These are phyloP conservation scores for Cyprinella venusta DNA, from an alignment of 2,797 vertebrate genomes.

Conservation along the genomic window DNA sequence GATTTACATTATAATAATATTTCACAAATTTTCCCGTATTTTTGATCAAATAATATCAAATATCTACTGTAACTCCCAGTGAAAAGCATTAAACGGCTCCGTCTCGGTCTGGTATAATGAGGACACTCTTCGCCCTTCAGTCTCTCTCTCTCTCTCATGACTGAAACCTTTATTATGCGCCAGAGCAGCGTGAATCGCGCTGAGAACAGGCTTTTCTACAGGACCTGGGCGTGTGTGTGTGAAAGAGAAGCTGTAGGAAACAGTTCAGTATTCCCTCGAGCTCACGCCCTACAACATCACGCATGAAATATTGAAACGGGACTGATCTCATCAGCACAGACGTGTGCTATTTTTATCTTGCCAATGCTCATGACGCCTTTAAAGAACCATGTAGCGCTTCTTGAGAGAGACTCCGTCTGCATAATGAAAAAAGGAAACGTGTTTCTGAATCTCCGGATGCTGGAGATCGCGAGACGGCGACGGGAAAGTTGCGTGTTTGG, in stretches of 20 bases:
- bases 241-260: slow-evolving; percentile 62
- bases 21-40: not conserved
- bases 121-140: slow-evolving; percentile 18
- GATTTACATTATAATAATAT: not conserved
- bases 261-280: slow-evolving; percentile 71
- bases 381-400: slow-evolving; percentile 70
- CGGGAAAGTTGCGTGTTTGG: not conserved
- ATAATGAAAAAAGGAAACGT: slow-evolving; percentile 3
- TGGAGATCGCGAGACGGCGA: not conserved
- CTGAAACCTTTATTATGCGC: slow-evolving; percentile 17
- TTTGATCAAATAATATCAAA: too few species aligned
- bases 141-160: slow-evolving; percentile 4
- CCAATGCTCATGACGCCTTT: slow-evolving; percentile 78
- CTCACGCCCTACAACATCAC: slow-evolving; percentile 72
- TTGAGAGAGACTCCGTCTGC: slow-evolving; percentile 42
- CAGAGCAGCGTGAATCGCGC: slow-evolving; percentile 42
- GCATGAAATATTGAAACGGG: slow-evolving; percentile 83
- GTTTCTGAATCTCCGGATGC: not conserved
- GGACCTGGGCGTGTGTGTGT: slow-evolving; percentile 57
- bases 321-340: slow-evolving; percentile 78
- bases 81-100: not conserved
- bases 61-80: not conserved
- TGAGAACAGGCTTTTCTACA: not conserved
- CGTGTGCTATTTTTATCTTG: slow-evolving; percentile 76
- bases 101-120: not conserved